Base-by-base conservation (phyloP, 2,113 vertebrate species). In the Castor canadensis region DNA sequence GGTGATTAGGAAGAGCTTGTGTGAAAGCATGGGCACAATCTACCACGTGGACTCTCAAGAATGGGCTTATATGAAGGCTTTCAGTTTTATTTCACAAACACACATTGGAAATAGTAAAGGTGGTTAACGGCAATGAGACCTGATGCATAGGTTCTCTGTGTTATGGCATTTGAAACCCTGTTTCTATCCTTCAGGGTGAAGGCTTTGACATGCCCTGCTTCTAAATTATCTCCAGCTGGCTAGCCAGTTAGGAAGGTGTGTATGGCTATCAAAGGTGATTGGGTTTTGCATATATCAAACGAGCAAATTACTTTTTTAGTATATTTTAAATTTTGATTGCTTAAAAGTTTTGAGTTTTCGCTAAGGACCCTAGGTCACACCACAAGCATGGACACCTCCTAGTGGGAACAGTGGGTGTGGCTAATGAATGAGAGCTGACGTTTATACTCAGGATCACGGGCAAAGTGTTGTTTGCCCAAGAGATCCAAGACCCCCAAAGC, bases 21-120 rank as follows among this genome's bases (percentile, higher is more conserved):
- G 30, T 1, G 4, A 4, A 69, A 52, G 62, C 16, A 2, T 1
- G 0, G 26, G 64, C 12, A 32, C 40, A 40, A 2, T 35, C 26
- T n/a, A 22, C 60, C 16, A 17, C 6, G 6, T 1, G 16, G 32
- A 82, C 66, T 67, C 19, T 67, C 52, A 20, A 84, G 35, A 11
- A 69, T 22, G 15, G 77, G 40, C 52, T 67, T 58, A 17, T 54
- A 62, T 4, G 8, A 56, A 84, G 38, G 15, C 19, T 79, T 66
- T 83, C 45, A 22, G 76, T 82, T 96, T 95, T 96, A 58, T n/a
- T 83, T 30, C 90, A 96, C 19, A 77, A 85, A 88, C 81, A 89
- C 43, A 94, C 72, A 81, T 10, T 52, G 76, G 49, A 66, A 64
- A 32, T 11, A 20, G 49, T 47, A 75, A 62, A 76, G 58, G n/a